These are phyloP conservation scores for Pithys albifrons DNA, from an alignment of 2,113 vertebrate genomes.

Conservation along the genomic window DNA sequence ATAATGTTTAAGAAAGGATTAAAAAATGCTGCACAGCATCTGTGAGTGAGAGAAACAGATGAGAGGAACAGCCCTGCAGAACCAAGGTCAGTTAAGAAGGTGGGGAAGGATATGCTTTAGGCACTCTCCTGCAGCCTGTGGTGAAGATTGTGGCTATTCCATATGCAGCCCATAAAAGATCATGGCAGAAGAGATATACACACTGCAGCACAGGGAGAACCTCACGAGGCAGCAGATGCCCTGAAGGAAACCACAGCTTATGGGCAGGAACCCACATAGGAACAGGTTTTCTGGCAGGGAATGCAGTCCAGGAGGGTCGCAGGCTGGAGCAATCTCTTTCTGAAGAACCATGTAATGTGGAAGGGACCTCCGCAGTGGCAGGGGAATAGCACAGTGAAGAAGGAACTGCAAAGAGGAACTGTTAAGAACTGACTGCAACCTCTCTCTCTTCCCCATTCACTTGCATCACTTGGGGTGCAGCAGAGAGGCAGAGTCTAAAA, in stretches of 20 bases:
- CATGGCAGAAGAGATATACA: background rate
- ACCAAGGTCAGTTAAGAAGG: background rate
- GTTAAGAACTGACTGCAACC: background rate
- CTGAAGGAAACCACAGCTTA: background rate
- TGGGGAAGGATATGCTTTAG: background rate
- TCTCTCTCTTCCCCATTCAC: background rate
- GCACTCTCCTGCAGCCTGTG: background rate
- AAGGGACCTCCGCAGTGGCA: background rate
- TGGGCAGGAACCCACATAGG: too few species aligned
- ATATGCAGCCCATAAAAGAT: background rate
- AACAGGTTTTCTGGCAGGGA: background rate
- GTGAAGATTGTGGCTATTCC: background rate
- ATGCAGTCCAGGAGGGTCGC: background rate
- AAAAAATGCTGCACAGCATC: background rate
- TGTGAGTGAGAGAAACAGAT: background rate
- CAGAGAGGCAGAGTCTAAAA: background rate
- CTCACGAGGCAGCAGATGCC: background rate
- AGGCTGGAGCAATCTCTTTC: background rate
- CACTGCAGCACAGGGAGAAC: background rate
- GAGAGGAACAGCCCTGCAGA: background rate
- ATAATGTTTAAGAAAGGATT: background rate
- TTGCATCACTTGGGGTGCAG: fast-evolving
- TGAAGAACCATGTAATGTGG: background rate
- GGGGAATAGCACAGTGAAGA: background rate
- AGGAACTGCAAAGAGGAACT: background rate